A percentile compares a stretch with the other conserved stretches of the same genome.
phyloP scores from a whole-genome alignment of 2,888 invertebrate genomes.

The Meiosimyza decipiens region DNA sequence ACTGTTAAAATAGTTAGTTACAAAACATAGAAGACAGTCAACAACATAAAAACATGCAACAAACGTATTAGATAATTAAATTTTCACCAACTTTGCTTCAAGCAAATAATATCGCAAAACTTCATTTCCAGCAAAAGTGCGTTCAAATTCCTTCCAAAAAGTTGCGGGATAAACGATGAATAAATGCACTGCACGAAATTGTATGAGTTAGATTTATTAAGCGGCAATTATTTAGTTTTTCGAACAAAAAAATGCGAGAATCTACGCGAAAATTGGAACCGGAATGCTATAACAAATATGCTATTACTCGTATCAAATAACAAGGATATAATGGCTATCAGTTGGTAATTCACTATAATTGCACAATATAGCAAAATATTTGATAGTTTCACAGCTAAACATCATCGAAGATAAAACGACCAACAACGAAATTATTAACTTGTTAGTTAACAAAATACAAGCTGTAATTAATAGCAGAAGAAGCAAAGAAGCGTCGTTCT shows the following conservation, averaged over 20 bases:
- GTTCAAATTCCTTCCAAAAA: background rate
- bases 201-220: conserved; percentile 7
- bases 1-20: conserved; percentile 1
- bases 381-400: conserved; percentile 43
- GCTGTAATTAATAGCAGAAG: background rate
- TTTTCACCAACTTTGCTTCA: conserved; percentile 56
- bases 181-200: conserved; percentile 16
- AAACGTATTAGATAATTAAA: background rate
- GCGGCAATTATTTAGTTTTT: background rate
- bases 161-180: conserved; percentile 21
- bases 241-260: background rate
- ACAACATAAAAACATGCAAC: conserved; percentile 14
- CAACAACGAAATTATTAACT: conserved; percentile 11
- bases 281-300: too few relatives aligned
- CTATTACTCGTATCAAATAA: background rate
- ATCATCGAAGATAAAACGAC: conserved; percentile 38
- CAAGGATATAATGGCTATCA: background rate
- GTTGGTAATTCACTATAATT: conserved; percentile 42
- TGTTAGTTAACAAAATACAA: conserved; percentile 8
- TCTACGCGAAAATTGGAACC: background rate
- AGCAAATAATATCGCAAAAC: conserved; percentile 55
- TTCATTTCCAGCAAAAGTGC: conserved; percentile 47
- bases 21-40: background rate
- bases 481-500: conserved; percentile 18
- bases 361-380: conserved; percentile 45